Evolutionary conservation across 2,113 vertebrate genomes (phyloP).

Genomic region (Coptodon rendalli): DNA sequence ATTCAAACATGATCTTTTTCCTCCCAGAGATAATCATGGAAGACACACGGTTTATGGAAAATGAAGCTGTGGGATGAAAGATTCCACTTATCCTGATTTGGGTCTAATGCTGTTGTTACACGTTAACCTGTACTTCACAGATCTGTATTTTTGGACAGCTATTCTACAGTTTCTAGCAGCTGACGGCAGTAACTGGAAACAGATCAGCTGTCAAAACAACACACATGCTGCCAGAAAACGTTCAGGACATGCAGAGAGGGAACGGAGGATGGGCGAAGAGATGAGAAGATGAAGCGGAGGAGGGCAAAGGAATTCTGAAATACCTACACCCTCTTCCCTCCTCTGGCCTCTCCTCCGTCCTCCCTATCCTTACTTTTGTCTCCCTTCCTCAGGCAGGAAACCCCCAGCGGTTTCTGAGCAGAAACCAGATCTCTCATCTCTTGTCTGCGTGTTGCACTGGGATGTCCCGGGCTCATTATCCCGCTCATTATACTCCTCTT

Average conservation of each 20-base stretch:
- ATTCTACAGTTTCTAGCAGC: neutral
- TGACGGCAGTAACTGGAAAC: neutral
- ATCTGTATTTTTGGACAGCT: neutral
- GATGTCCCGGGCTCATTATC: constrained; percentile 62
- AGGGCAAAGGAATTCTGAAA: constrained; percentile 25
- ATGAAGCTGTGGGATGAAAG: neutral
- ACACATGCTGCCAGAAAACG: neutral
- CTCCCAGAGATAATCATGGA: neutral
- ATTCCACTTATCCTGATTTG: neutral
- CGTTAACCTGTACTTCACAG: neutral
- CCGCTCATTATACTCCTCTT: constrained; percentile 35
- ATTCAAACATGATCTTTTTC: neutral
- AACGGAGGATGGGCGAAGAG: neutral
- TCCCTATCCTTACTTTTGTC: neutral
- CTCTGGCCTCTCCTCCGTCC: neutral
- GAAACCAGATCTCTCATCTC: constrained; percentile 63
- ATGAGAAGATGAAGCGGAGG: constrained; percentile 10
- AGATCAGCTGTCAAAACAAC: constrained; percentile 51
- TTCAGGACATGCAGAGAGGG: neutral
- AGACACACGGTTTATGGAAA: neutral
- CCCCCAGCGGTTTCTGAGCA: constrained; percentile 46
- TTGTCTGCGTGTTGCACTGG: constrained; percentile 46
- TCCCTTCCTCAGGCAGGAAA: constrained; percentile 51
- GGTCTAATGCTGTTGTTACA: neutral
- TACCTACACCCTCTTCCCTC: neutral